Conservation (phyloP, 2,797 vertebrate species). For the Bovichtus diacanthus region DNA sequence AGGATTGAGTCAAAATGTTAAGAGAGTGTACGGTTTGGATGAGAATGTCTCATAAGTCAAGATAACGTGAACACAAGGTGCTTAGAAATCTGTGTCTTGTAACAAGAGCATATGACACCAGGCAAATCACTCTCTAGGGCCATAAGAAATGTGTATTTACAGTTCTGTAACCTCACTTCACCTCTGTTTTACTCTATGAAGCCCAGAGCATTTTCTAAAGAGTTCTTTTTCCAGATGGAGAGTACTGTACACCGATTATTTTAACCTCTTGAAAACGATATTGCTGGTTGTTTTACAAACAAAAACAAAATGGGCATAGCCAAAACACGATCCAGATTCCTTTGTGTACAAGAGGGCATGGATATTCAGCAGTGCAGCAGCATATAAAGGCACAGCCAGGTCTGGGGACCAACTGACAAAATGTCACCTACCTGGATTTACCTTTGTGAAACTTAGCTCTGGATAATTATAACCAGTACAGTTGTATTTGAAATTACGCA, state of each 20-base stretch:
- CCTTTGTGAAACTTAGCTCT: background rate
- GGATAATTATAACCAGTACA: background rate
- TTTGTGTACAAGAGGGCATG: background rate
- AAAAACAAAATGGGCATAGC: background rate
- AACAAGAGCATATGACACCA: conserved; percentile 12
- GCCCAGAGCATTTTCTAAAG: background rate
- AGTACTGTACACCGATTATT: background rate
- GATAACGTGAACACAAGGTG: conserved; percentile 5
- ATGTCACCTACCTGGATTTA: conserved; percentile 11
- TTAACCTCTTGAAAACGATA: too few species aligned
- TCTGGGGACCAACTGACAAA: conserved; percentile 21
- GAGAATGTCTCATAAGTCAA: background rate
- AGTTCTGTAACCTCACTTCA: conserved; percentile 18
- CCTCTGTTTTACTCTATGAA: conserved; percentile 22
- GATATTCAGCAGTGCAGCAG: conserved; percentile 10
- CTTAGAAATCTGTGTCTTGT: conserved; percentile 23
- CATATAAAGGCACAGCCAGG: conserved; percentile 20
- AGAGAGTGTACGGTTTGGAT: background rate
- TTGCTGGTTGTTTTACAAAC: conserved; percentile 3
- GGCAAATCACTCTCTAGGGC: background rate
- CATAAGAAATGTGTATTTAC: background rate
- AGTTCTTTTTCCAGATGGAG: background rate
- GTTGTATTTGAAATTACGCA: conserved; percentile 26
- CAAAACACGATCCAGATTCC: background rate
- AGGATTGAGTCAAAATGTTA: background rate